Percentiles rank a stretch among this genome's conserved stretches.
These are phyloP conservation scores for Zaprionus ornatus DNA, from an alignment of 1,140 invertebrate species.

Conservation along the genomic window DNA sequence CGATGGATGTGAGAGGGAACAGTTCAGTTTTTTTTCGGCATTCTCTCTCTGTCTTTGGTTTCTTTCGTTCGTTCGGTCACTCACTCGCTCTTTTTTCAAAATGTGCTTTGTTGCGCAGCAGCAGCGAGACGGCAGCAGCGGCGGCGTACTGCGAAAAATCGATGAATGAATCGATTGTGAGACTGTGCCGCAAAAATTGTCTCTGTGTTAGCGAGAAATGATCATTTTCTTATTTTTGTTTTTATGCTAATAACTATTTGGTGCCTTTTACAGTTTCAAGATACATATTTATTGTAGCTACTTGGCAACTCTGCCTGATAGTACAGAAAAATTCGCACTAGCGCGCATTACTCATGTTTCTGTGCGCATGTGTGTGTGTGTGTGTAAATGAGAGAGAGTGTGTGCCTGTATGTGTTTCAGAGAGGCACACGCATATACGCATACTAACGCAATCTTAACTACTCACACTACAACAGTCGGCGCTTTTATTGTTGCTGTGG, in stretches of 20 bases:
- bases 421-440: conserved; percentile 42
- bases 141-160: conserved; percentile 76
- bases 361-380: conserved; percentile 65
- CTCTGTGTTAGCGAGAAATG: conserved; percentile 11
- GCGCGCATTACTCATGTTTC: conserved; percentile 69
- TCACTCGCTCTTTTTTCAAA: conserved; percentile 34
- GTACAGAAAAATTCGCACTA: conserved; percentile 58
- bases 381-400: conserved; percentile 27
- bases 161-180: conserved; percentile 83
- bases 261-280: conserved; percentile 11
- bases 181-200: conserved; percentile 29
- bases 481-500: conserved; percentile 53
- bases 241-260: conserved; percentile 54
- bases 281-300: conserved; percentile 29
- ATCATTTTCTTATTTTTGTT: conserved; percentile 24
- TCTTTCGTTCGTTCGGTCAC: conserved; percentile 20
- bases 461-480: conserved; percentile 37
- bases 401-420: conserved; percentile 41
- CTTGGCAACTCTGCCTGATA: conserved; percentile 71
- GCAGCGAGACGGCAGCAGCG: conserved; percentile 46
- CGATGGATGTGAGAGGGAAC: conserved; percentile 26
- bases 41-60: conserved; percentile 23
- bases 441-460: conserved; percentile 37
- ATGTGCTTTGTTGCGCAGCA: conserved; percentile 78
- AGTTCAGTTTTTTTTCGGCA: conserved; percentile 25